These are phyloP conservation scores for Hydrotaea cyrtoneurina DNA, from an alignment of 2,888 invertebrate species.

Conservation along the genomic window DNA sequence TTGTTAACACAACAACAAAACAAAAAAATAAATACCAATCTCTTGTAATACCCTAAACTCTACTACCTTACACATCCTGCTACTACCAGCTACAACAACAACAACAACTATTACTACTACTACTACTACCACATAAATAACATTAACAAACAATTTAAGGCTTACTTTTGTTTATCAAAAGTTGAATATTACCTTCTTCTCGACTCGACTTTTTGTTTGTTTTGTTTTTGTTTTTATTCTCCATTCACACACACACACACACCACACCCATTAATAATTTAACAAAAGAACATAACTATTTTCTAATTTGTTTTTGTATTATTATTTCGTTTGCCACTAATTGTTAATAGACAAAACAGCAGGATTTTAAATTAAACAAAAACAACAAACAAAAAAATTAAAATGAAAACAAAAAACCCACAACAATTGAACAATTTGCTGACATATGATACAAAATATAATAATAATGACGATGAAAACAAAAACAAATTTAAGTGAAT, in stretches of 20 bases:
- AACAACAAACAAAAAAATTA: background rate
- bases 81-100: slow-evolving; percentile 1
- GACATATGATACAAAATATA: slow-evolving; percentile 64
- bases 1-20: background rate
- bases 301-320: background rate
- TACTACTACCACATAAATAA: background rate
- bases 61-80: background rate
- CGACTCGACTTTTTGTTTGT: background rate
- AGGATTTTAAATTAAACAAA: background rate
- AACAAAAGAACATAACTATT: background rate
- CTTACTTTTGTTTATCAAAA: background rate
- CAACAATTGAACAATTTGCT: slow-evolving; percentile 64
- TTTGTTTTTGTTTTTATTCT: background rate
- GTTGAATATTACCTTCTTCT: background rate
- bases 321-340: background rate
- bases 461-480: background rate
- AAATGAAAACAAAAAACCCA: slow-evolving; percentile 23
- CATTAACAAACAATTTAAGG: background rate
- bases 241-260: background rate
- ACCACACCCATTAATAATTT: background rate
- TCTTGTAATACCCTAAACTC: slow-evolving; percentile 21
- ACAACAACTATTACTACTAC: background rate
- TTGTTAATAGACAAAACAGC: slow-evolving; percentile 6
- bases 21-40: background rate
- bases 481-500: slow-evolving; percentile 39